Evolutionary conservation across 2,113 vertebrate genomes (phyloP).

Genomic region (Ariopsis seemanni): DNA sequence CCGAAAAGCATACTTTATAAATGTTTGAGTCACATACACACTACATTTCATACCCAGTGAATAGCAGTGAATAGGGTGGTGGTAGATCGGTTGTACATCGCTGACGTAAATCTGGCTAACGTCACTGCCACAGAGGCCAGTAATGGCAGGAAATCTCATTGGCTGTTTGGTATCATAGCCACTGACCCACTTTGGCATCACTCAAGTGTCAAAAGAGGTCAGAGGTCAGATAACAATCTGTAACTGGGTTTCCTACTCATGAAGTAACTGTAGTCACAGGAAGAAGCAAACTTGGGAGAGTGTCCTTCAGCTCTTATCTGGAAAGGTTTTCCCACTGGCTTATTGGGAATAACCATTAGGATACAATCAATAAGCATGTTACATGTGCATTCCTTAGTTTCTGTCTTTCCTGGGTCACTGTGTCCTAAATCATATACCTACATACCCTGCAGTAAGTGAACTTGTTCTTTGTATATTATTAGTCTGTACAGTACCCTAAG

Average conservation of each 20-base stretch:
- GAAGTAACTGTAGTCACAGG: conserved; percentile 7
- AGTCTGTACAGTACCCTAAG: conserved; percentile 53
- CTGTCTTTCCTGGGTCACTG: neutral
- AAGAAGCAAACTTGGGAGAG: conserved; percentile 32
- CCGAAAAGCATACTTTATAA: conserved; percentile 33
- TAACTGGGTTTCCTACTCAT: conserved; percentile 18
- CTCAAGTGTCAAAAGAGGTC: conserved; percentile 42
- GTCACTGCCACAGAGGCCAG: conserved; percentile 36
- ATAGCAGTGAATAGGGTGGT: conserved; percentile 26
- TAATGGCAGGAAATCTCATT: conserved; percentile 34
- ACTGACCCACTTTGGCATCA: conserved; percentile 36
- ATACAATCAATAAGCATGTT: conserved; percentile 12
- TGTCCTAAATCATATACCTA: neutral
- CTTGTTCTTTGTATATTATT: conserved; percentile 3
- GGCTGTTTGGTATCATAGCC: conserved; percentile 43
- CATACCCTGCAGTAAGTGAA: neutral
- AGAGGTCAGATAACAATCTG: conserved; percentile 18
- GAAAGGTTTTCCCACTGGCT: conserved; percentile 21
- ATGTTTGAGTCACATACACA: conserved; percentile 27
- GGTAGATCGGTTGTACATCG: conserved; percentile 18
- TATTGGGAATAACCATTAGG: conserved; percentile 29
- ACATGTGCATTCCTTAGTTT: neutral
- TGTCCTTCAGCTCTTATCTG: conserved; percentile 8
- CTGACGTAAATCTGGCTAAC: conserved; percentile 42
- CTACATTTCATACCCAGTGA: conserved; percentile 5